Base-by-base conservation (phyloP, 2,113 vertebrate species). In the Tapirus terrestris region DNA sequence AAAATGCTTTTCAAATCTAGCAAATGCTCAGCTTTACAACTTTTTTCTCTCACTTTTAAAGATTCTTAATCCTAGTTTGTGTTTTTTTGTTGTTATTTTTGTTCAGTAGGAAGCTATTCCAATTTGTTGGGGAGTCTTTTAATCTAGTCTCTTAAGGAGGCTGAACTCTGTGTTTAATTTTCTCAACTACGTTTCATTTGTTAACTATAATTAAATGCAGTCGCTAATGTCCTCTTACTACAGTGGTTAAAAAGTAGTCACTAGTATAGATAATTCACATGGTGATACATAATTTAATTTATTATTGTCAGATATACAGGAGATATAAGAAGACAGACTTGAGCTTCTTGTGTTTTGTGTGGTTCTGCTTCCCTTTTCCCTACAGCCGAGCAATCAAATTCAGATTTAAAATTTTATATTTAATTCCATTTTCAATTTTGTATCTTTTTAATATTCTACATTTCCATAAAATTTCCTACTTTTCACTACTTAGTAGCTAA, bases 351-450 rank as follows among this genome's bases (percentile, higher is more conserved):
- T 89, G 13, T 75, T 70, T 77, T 83, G n/a, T 63, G 20, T 81
- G 67, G 12, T 77, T 92, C 80, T 93, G 45, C 36, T 91, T 96
- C 70, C 61, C 67, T 98, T 77, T 93, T 76, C 65, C 53, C 51
- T 88, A 25, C 0, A 86, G 58, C 79, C 77, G 86, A 92, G 31
- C 77, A 84, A 31, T 75, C 53, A 75, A 60, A 83, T 68, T 87
- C 25, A 85, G 14, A 94, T 87, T 91, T 92, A 75, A 53, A 92
- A 79, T 92, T 94, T 90, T 90, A 76, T 51, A 51, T 91, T 91
- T 96, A 68, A 60, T 80, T 76, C 76, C 33, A 27, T 73, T 87
- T 91, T 81, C 16, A 73, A 21, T 86, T 89, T 94, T 92, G 7
- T 81, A 17, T 70, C 18, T 67, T 89, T 85, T 20, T 88, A 79